Conservation (phyloP, 1,140 invertebrate genomes). For the Neodiprion lecontei region DNA sequence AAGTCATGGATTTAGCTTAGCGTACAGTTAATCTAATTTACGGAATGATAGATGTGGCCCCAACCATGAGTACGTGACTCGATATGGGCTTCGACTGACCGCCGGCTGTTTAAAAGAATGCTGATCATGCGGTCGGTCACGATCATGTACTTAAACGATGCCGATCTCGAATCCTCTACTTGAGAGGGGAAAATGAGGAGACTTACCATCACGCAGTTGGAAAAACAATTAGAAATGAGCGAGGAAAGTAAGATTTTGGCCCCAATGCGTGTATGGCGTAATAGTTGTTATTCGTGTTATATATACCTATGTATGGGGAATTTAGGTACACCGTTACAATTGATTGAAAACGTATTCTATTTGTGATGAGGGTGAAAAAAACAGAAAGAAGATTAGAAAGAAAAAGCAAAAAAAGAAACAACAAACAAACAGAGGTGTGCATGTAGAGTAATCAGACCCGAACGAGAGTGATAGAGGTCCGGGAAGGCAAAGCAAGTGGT, state of each 20-base stretch:
- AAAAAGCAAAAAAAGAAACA: too few species aligned
- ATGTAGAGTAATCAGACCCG: not conserved
- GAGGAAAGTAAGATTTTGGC: too few species aligned
- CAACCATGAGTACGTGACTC: not conserved
- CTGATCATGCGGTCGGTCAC: not conserved
- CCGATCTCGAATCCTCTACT: not conserved
- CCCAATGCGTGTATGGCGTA: not conserved
- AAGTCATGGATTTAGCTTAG: slow-evolving; percentile 1
- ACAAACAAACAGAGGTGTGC: not conserved
- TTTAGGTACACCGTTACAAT: not conserved
- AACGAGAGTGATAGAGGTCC: not conserved
- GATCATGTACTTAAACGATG: not conserved
- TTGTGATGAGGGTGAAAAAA: not conserved
- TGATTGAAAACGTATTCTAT: not conserved
- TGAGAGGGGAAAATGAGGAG: not conserved
- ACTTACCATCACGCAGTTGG: not conserved
- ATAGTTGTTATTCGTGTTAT: not conserved
- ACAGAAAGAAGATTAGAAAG: not conserved
- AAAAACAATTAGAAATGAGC: too few species aligned
- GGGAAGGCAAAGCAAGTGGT: not conserved
- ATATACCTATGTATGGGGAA: not conserved
- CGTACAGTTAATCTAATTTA: slow-evolving; percentile 4
- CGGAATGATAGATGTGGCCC: not conserved
- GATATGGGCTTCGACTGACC: not conserved
- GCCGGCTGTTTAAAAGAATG: not conserved